phyloP scores from a whole-genome alignment of 1,140 invertebrate species.

The Trachymyrmex septentrionalis region DNA sequence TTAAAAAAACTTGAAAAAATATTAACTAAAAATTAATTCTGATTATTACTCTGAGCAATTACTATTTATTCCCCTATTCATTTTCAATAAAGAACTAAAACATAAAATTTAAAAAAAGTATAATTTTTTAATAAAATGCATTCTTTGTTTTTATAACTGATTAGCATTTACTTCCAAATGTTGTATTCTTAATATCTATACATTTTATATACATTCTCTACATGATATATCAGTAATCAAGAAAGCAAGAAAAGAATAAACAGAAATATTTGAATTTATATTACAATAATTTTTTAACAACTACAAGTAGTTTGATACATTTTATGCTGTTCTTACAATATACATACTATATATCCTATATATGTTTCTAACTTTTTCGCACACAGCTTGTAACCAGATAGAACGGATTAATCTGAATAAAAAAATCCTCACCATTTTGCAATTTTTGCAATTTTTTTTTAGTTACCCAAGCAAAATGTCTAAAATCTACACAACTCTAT shows the following conservation, averaged over 20 bases:
- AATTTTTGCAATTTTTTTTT: too few relatives aligned
- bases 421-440: too few relatives aligned
- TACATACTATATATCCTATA: too few relatives aligned
- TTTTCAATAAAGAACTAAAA: not conserved
- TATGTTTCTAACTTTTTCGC: too few relatives aligned
- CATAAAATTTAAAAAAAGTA: slow-evolving; percentile 30
- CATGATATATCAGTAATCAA: slow-evolving; percentile 4
- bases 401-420: too few relatives aligned
- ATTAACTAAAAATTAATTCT: slow-evolving; percentile 8
- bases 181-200: slow-evolving; percentile 31
- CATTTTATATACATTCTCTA: slow-evolving; percentile 35
- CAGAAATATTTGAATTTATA: slow-evolving; percentile 24
- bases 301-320: slow-evolving; percentile 32
- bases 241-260: slow-evolving; percentile 6
- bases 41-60: not conserved
- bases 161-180: not conserved
- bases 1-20: not conserved
- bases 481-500: too few relatives aligned
- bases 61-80: not conserved
- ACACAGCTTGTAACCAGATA: too few relatives aligned
- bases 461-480: too few relatives aligned
- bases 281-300: slow-evolving; percentile 23
- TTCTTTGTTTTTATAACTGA: not conserved
- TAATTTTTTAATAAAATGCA: slow-evolving; percentile 18
- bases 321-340: slow-evolving; percentile 10